A percentile compares a stretch with the other conserved stretches of the same genome.
These are phyloP conservation scores for Cryptophagus acutangulus DNA, from an alignment of 2,888 invertebrate genomes.

Conservation along the genomic window DNA sequence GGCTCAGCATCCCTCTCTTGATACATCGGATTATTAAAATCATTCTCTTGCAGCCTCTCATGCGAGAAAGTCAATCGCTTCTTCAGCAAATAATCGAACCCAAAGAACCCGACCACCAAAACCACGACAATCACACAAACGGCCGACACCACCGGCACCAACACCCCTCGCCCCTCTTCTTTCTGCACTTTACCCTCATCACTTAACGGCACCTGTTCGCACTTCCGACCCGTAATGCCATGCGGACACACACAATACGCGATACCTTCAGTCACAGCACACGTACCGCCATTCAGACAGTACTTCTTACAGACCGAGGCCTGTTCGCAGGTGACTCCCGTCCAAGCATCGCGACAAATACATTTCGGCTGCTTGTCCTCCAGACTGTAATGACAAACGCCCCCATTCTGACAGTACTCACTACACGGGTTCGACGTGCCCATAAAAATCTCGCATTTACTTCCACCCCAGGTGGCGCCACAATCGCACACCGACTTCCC, in stretches of 20 bases:
- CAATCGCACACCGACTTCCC: slow-evolving; percentile 55
- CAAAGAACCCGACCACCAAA: slow-evolving; percentile 32
- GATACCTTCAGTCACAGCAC: slow-evolving; percentile 43
- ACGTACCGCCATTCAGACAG: slow-evolving; percentile 54
- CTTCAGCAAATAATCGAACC: slow-evolving; percentile 36
- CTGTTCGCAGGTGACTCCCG: slow-evolving; percentile 54
- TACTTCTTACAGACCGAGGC: slow-evolving; percentile 46
- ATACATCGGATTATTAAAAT: slow-evolving; percentile 82
- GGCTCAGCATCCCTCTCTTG: slow-evolving; percentile 64
- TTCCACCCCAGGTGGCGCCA: slow-evolving; percentile 53
- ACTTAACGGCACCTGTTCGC: neutral
- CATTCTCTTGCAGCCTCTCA: slow-evolving; percentile 75
- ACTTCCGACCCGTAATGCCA: slow-evolving; percentile 44
- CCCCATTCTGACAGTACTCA: slow-evolving; percentile 54
- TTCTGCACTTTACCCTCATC: slow-evolving; percentile 11
- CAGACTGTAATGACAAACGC: slow-evolving; percentile 55
- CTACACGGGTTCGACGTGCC: slow-evolving; percentile 64
- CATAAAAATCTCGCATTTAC: slow-evolving; percentile 54
- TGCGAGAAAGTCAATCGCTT: slow-evolving; percentile 61
- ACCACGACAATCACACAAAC: slow-evolving; percentile 33
- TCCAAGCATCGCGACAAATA: slow-evolving; percentile 55
- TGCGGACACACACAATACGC: slow-evolving; percentile 48
- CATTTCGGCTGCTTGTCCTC: slow-evolving; percentile 51
- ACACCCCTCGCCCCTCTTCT: slow-evolving; percentile 23
- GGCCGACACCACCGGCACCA: slow-evolving; percentile 32